Base-by-base conservation (phyloP, 2,797 vertebrate species). In the Orestias chungarensis region DNA sequence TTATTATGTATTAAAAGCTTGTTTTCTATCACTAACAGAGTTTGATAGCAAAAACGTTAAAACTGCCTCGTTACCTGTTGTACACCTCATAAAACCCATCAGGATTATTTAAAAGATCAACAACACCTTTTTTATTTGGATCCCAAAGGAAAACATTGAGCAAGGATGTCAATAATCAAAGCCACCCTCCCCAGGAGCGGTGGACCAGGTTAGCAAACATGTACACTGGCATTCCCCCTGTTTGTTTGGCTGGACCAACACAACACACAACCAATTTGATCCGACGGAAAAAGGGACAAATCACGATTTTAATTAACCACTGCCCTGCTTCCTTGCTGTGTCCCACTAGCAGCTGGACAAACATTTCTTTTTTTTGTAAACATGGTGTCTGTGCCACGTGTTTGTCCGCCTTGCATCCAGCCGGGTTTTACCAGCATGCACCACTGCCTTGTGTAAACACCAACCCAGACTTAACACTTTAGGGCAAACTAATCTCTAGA, bases 261-360 rank as follows among this genome's bases (percentile, higher is more conserved):
- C 44, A 55, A 76, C 40, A 75, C 71, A 78, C 81, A 52, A 87
- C 88, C 86, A 80, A 85, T 91, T 92, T 94, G 91, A 94, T 93
- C 89, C 87, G 49, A 81, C 74, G 74, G 27, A 82, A 87, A 89
- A 91, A 90, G 84, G 85, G 57, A 88, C 88, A 67, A 91, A 93
- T 93, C 94, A 94, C 91, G 92, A 93, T 92, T 95, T 94, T 93
- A 94, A 95, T 95, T 94, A 95, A 84, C 90, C 79, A 59, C 78
- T 47, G 43, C 66, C 77, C 71, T 25, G 80, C 79, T 80, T 83
- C 69, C 83, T 83, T 49, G 68, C 69, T 18, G 57, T 74, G 78
- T 82, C 85, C 81, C 74, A 64, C 69, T 77, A 64, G 78, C 94
- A 95, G 94, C 94, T 95, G 94, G 83, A 88, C 93, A 94, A 94